Evolutionary conservation across 2,797 vertebrate genomes (phyloP).

Genomic region (Chromis chromis): DNA sequence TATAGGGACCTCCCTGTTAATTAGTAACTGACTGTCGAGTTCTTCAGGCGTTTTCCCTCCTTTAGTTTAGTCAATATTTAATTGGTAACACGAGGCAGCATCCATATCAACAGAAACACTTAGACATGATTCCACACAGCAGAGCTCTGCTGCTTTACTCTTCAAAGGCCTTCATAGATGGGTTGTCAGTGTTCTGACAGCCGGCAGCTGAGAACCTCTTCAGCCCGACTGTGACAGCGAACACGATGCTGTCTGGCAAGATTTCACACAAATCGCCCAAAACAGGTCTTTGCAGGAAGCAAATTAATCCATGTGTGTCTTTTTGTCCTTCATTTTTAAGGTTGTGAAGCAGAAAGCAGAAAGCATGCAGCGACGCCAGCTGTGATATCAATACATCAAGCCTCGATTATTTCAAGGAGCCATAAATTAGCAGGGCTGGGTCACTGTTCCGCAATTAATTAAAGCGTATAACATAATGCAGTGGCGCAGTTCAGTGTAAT

Average conservation of each 20-base stretch:
- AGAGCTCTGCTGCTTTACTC: conserved; percentile 66
- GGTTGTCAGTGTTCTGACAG: conserved; percentile 70
- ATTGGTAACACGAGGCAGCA: conserved; percentile 2
- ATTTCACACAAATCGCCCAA: conserved; percentile 43
- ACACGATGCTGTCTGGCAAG: conserved; percentile 15
- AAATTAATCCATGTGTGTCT: conserved; percentile 5
- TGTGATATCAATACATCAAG: conserved; percentile 25
- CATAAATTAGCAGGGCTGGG: conserved; percentile 41
- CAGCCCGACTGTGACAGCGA: conserved; percentile 39
- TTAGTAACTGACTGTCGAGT: neutral
- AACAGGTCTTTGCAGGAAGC: conserved; percentile 28
- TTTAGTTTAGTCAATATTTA: conserved; percentile 22
- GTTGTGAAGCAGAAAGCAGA: conserved; percentile 10
- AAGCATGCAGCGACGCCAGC: conserved; percentile 13
- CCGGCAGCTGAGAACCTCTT: conserved; percentile 75
- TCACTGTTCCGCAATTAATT: conserved; percentile 54
- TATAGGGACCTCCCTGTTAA: neutral
- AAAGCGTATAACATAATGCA: conserved; percentile 49
- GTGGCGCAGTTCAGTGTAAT: conserved; percentile 49
- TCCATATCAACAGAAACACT: conserved; percentile 47
- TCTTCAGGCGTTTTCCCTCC: neutral
- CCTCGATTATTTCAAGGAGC: conserved; percentile 45
- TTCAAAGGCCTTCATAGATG: conserved; percentile 74
- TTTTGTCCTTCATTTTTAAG: neutral
- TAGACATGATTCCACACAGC: conserved; percentile 58